phyloP scores from a whole-genome alignment of 2,797 vertebrate species.

The Crocodylus rhombifer region DNA sequence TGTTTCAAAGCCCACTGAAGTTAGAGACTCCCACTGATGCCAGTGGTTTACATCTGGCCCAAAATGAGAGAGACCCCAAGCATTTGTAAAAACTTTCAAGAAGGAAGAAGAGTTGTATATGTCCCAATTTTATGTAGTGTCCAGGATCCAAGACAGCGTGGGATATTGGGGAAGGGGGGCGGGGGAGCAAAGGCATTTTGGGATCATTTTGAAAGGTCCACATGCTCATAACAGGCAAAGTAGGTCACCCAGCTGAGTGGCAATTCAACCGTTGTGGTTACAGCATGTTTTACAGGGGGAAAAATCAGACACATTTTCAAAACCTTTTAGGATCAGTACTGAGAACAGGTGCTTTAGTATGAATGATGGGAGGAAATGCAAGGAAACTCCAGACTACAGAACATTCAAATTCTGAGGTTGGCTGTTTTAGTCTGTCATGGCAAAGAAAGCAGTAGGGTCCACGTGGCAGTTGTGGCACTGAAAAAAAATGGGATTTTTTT shows the following conservation, averaged over 20 bases:
- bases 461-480: neutral
- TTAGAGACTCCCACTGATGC: neutral
- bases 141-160: neutral
- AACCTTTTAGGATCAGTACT: neutral
- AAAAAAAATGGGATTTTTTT: neutral
- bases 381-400: neutral
- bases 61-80: neutral
- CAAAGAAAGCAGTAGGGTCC: neutral
- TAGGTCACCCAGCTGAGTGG: neutral
- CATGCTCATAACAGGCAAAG: neutral
- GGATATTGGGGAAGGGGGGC: neutral
- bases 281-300: neutral
- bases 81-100: neutral
- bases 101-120: neutral
- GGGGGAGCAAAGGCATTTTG: neutral
- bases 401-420: neutral
- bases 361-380: neutral
- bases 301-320: neutral
- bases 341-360: neutral
- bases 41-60: neutral
- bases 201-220: neutral
- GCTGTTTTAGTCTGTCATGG: neutral
- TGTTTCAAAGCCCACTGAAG: rapidly evolving
- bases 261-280: neutral
- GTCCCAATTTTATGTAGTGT: neutral